Conservation (phyloP, 1,140 invertebrate genomes). For the Cydia splendana region DNA sequence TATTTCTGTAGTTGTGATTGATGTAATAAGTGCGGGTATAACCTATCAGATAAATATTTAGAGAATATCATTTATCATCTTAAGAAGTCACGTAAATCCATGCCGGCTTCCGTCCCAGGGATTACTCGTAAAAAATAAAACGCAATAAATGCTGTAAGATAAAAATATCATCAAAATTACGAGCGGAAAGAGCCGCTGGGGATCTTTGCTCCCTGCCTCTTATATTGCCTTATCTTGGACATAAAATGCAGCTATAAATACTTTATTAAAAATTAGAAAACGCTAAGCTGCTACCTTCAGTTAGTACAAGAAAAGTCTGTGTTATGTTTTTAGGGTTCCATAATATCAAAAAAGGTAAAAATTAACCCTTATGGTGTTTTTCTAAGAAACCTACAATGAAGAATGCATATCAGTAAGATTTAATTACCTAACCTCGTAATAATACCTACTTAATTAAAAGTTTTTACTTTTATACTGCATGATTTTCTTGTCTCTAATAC, state of each 20-base stretch:
- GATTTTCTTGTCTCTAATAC: too few relatives aligned
- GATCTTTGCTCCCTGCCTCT: constrained; percentile 41
- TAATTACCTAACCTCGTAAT: too few relatives aligned
- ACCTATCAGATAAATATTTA: background rate
- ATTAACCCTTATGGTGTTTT: background rate
- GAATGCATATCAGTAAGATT: too few relatives aligned
- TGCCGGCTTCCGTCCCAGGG: constrained; percentile 32
- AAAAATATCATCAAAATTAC: constrained; percentile 62
- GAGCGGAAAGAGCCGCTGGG: constrained; percentile 43
- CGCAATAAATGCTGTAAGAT: constrained; percentile 55
- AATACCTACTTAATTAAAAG: too few relatives aligned
- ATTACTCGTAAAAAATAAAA: constrained; percentile 49
- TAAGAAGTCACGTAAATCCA: constrained; percentile 38
- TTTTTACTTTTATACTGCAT: too few relatives aligned
- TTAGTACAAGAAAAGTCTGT: background rate
- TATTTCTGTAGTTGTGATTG: background rate
- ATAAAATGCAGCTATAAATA: constrained; percentile 40
- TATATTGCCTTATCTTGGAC: constrained; percentile 40
- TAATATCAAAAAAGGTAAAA: too few relatives aligned
- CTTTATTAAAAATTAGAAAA: constrained; percentile 33
- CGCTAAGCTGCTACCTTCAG: background rate
- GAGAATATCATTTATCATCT: constrained; percentile 40
- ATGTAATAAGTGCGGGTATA: constrained; percentile 6
- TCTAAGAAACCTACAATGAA: background rate
- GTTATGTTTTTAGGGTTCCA: background rate